Base-by-base conservation (phyloP, 2,797 vertebrate species). In the Eurystomus glaucurus region DNA sequence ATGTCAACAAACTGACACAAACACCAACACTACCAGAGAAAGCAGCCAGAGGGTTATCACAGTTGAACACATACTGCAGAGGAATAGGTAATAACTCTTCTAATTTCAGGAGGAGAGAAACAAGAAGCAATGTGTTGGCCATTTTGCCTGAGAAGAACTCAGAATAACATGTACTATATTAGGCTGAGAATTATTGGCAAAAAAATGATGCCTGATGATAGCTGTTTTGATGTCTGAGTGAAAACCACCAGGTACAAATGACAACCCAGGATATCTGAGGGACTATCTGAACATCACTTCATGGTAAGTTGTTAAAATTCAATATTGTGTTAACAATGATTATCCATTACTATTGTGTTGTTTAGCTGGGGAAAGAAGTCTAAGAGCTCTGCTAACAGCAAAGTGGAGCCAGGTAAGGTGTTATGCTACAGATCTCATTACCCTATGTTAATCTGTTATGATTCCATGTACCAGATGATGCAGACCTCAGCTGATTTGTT, bases 401-500 rank as follows among this genome's bases (percentile, higher is more conserved):
- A 81, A 84, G 61, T 35, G 80, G 52, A 96, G 82, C 76, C 90
- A 94, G 79, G 79, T 81, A 93, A 33, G 3, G 2, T 71, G 85
- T 78, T 89, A 68, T 88, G 69, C 35, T 68, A 43, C 85, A 86
- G 85, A 92, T 85, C 90, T 88, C 79, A 88, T 95, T 78, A 90
- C 79, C 69, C 90, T 80, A 2, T 14, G 39, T 33, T 93, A 83
- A 91, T 96, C 90, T 91, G 64, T 64, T 83, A 11, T 39, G 75
- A 60, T 82, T 95, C 88, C 55, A 83, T 78, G 48, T 39, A 88
- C 25, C 93, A 95, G 91, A 95, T 91, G 95, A 96, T 88, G 75
- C 85, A 93, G 82, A 85, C 13, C 69, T 82, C 85, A 75, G 48
- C 90, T 83, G 93, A 97, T 80, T 61, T 68, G 15, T 65, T 93